phyloP scores from a whole-genome alignment of 2,888 invertebrate species.

The Trilocha varians region DNA sequence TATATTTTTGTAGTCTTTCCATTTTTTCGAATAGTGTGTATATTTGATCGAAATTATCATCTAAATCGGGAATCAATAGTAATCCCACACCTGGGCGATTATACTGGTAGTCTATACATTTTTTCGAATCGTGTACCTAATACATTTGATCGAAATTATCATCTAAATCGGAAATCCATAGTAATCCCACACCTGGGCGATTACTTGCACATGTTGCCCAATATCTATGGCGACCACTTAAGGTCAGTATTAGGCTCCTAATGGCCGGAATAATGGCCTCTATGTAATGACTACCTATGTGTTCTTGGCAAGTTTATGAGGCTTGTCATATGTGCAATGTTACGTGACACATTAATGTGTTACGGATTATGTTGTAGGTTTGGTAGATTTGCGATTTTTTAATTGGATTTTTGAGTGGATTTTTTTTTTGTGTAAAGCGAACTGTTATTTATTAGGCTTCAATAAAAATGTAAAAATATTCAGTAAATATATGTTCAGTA shows the following conservation, averaged over 20 bases:
- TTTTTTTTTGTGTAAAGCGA: too few relatives aligned
- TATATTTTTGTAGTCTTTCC: too few relatives aligned
- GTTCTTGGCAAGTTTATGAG: constrained; percentile 30
- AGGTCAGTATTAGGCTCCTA: constrained; percentile 33
- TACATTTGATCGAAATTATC: too few relatives aligned
- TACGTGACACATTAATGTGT: background rate
- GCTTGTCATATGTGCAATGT: background rate
- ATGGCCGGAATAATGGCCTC: constrained; percentile 35
- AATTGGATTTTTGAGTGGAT: too few relatives aligned
- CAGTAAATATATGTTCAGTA: too few relatives aligned
- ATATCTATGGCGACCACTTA: constrained; percentile 5
- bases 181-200: constrained; percentile 4
- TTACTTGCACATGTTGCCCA: constrained; percentile 6
- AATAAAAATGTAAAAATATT: too few relatives aligned
- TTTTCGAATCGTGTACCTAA: too few relatives aligned
- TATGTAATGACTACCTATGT: constrained; percentile 32
- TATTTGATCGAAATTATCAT: background rate
- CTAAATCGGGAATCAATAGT: background rate
- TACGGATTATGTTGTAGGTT: background rate
- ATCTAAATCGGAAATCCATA: background rate
- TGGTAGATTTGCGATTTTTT: too few relatives aligned
- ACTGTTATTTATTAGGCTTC: too few relatives aligned
- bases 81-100: constrained; percentile 5
- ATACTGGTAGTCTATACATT: too few relatives aligned
- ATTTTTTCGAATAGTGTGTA: too few relatives aligned